Evolutionary conservation across 1,140 invertebrate genomes (phyloP).

Genomic region (Procambarus virginalis): DNA sequence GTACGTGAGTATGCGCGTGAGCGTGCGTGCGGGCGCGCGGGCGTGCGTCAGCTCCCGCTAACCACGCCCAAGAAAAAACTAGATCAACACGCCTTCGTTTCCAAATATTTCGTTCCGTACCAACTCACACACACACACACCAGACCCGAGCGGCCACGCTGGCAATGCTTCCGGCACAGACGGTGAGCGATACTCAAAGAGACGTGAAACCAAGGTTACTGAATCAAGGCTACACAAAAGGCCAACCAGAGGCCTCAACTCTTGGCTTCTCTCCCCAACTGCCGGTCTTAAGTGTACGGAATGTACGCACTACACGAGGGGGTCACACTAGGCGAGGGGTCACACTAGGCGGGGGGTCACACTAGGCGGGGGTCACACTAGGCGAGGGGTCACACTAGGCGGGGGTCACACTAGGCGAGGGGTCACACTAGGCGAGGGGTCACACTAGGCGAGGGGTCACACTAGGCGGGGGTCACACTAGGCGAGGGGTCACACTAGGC

Average conservation of each 20-base stretch:
- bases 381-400: too few species aligned
- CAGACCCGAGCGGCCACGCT: neutral
- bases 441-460: too few species aligned
- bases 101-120: neutral
- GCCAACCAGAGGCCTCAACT: neutral
- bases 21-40: neutral
- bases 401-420: too few species aligned
- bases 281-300: too few species aligned
- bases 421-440: too few species aligned
- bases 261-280: neutral
- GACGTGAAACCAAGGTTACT: neutral
- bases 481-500: too few species aligned
- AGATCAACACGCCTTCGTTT: neutral
- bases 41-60: neutral
- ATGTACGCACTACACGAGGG: too few species aligned
- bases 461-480: too few species aligned
- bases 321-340: too few species aligned
- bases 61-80: constrained; percentile 5
- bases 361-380: too few species aligned
- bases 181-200: neutral
- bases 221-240: neutral
- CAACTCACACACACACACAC: neutral
- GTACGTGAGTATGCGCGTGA: neutral
- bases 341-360: too few species aligned
- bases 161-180: too few species aligned